A percentile compares a stretch with the other conserved stretches of the same genome.
phyloP scores from a whole-genome alignment of 2,797 vertebrate genomes.

The Paedocypris micromegethes region DNA sequence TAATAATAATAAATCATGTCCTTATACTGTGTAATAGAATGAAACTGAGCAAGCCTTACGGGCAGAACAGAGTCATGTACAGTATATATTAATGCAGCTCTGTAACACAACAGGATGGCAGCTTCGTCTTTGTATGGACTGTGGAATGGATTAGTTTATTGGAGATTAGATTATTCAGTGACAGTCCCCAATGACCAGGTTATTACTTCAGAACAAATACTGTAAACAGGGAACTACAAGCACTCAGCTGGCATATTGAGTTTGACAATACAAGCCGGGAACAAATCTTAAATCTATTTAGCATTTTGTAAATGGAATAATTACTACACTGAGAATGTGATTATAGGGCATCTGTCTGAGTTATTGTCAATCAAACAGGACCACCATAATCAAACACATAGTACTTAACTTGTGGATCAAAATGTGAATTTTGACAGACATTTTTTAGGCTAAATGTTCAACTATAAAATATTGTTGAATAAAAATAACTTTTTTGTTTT shows the following conservation, averaged over 20 bases:
- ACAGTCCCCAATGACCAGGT: conserved; percentile 17
- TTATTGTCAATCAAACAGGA: conserved; percentile 14
- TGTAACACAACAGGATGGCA: background rate
- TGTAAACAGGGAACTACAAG: conserved; percentile 30
- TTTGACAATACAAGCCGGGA: conserved; percentile 39
- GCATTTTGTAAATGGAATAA: conserved; percentile 38
- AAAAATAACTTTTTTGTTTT: too few relatives aligned
- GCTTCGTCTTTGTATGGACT: conserved; percentile 13
- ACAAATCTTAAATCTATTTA: conserved; percentile 42
- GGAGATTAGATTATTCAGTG: conserved; percentile 33
- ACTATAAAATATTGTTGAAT: too few relatives aligned
- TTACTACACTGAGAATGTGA: conserved; percentile 36
- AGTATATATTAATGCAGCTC: too few relatives aligned
- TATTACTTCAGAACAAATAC: conserved; percentile 24
- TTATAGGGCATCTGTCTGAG: conserved; percentile 24
- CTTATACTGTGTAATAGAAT: too few relatives aligned
- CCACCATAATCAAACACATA: background rate
- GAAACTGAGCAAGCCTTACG: too few relatives aligned
- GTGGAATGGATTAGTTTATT: conserved; percentile 28
- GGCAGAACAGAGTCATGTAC: too few relatives aligned
- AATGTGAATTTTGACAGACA: too few relatives aligned
- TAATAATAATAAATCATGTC: too few relatives aligned
- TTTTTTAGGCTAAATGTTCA: too few relatives aligned
- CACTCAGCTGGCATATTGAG: conserved; percentile 30
- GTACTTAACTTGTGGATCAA: too few relatives aligned